These are phyloP conservation scores for Apis florea DNA, from an alignment of 1,140 invertebrate genomes.

Conservation along the genomic window DNA sequence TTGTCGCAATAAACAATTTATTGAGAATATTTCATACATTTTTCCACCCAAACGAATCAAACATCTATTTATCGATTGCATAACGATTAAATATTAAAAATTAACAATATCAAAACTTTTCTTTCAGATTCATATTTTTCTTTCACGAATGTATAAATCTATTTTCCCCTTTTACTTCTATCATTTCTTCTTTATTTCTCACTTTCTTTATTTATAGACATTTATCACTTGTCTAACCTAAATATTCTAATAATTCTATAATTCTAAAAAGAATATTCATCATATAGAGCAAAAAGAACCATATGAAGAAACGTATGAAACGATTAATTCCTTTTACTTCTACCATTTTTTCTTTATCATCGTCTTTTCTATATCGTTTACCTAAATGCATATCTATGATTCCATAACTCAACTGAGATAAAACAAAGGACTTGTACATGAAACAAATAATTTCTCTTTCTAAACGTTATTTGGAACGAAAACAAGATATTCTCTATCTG, in stretches of 20 bases:
- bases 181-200: too few species aligned
- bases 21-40: neutral
- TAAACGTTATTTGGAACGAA: slow-evolving; percentile 26
- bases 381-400: slow-evolving; percentile 1
- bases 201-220: too few species aligned
- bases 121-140: neutral
- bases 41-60: neutral
- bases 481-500: slow-evolving; percentile 32
- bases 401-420: neutral
- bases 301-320: too few species aligned
- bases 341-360: too few species aligned
- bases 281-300: too few species aligned
- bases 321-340: too few species aligned
- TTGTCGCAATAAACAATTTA: neutral
- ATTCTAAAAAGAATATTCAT: too few species aligned
- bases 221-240: too few species aligned
- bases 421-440: neutral
- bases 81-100: neutral
- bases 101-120: neutral
- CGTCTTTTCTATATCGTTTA: neutral
- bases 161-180: neutral
- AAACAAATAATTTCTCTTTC: neutral
- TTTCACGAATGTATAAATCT: neutral
- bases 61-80: too few species aligned
- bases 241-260: too few species aligned